These are phyloP conservation scores for Campaea margaritaria DNA, from an alignment of 2,888 invertebrate species.

Conservation along the genomic window DNA sequence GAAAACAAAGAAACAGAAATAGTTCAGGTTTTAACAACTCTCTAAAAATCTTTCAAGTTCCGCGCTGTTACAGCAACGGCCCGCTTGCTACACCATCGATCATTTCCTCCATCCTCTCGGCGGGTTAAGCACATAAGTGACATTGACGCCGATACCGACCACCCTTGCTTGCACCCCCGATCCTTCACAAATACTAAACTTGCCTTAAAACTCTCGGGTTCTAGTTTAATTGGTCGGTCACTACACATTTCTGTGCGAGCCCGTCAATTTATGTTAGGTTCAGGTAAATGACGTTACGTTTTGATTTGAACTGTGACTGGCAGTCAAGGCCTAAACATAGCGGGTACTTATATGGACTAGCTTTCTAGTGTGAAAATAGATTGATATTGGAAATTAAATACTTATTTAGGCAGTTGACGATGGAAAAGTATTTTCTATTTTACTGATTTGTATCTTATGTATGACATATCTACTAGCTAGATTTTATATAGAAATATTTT, in stretches of 20 bases:
- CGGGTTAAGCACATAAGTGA: conserved; percentile 85
- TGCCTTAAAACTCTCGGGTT: conserved; percentile 51
- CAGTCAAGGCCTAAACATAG: conserved; percentile 42
- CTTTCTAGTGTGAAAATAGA: neutral
- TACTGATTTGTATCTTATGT: neutral
- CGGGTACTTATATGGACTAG: neutral
- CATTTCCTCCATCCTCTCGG: conserved; percentile 84
- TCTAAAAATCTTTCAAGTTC: conserved; percentile 53
- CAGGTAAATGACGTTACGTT: conserved; percentile 75
- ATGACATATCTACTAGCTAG: neutral
- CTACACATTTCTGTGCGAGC: conserved; percentile 63
- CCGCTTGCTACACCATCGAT: conserved; percentile 77
- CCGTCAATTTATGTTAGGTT: conserved; percentile 71
- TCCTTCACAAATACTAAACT: conserved; percentile 47
- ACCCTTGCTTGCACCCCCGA: conserved; percentile 56
- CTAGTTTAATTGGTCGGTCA: conserved; percentile 59
- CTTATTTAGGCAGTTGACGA: no score
- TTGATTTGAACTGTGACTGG: conserved; percentile 74
- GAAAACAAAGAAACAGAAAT: no score
- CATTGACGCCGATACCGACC: conserved; percentile 78
- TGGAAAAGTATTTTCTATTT: no score
- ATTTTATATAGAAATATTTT: no score
- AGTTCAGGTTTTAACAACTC: conserved; percentile 55
- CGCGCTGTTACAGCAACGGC: conserved; percentile 68
- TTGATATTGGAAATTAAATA: no score